These are phyloP conservation scores for Drosophila setifemur DNA, from an alignment of 1,140 invertebrate genomes.

Conservation along the genomic window DNA sequence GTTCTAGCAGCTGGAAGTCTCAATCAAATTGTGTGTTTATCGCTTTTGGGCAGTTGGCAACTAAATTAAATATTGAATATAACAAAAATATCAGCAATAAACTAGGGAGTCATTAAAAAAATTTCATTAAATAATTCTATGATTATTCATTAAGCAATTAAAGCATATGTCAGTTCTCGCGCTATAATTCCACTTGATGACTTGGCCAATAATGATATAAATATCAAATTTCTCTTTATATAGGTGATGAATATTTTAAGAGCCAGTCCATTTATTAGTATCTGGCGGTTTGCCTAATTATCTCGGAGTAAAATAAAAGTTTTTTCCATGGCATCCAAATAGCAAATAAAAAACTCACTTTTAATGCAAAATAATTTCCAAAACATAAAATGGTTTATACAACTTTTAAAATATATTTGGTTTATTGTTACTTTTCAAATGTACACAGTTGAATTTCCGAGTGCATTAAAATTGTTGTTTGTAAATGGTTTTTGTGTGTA, in stretches of 20 bases:
- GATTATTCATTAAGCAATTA: neutral
- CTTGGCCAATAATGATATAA: neutral
- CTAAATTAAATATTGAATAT: constrained; percentile 37
- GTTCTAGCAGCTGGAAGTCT: constrained; percentile 14
- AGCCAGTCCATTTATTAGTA: neutral
- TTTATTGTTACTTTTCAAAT: no score
- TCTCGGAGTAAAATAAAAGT: no score
- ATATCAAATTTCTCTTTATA: neutral
- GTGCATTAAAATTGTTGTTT: no score
- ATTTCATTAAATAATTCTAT: neutral
- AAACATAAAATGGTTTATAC: no score
- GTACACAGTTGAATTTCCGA: no score
- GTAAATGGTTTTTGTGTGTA: no score
- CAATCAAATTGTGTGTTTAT: constrained; percentile 30
- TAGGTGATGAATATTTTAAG: constrained; percentile 1
- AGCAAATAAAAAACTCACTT: no score
- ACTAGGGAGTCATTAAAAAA: constrained; percentile 15
- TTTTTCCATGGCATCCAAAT: no score
- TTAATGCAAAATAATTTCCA: no score
- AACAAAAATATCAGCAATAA: neutral
- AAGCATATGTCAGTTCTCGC: neutral
- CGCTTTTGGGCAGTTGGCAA: constrained; percentile 7
- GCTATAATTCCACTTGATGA: neutral
- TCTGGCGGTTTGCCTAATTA: neutral
- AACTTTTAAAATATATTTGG: no score